phyloP scores from a whole-genome alignment of 2,888 invertebrate species.

The Muscina levida region DNA sequence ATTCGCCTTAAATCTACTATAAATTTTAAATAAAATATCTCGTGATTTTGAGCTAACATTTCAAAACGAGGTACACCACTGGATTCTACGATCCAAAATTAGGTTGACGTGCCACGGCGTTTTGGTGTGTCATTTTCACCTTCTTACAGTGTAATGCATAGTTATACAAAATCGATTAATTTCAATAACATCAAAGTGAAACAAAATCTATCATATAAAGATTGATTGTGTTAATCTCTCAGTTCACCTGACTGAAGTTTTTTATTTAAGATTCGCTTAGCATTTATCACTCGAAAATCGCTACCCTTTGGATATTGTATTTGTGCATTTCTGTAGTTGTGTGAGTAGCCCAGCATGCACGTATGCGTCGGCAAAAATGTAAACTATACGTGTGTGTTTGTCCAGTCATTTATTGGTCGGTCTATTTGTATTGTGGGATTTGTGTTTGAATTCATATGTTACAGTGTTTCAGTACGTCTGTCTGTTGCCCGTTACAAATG shows the following conservation, averaged over 20 bases:
- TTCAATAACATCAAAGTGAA: no score
- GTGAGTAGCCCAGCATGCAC: neutral
- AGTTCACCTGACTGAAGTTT: no score
- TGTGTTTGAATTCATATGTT: neutral
- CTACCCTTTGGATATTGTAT: neutral
- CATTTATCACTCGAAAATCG: neutral
- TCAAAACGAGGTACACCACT: no score
- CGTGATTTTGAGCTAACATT: neutral
- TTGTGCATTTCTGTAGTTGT: constrained; percentile 6
- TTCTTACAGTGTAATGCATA: constrained; percentile 18
- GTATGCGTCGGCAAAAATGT: constrained; percentile 11
- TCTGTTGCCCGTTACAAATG: constrained; percentile 6
- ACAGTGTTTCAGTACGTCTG: neutral
- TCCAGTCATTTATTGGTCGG: constrained; percentile 31
- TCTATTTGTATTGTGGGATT: constrained; percentile 19
- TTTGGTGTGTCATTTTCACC: constrained; percentile 22
- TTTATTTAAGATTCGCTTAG: no score
- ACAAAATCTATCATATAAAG: no score
- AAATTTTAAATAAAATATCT: no score
- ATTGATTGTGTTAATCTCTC: no score
- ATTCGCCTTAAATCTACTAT: no score
- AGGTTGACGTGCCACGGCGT: neutral
- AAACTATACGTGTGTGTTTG: constrained; percentile 15
- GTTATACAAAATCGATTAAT: no score
- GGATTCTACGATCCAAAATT: constrained; percentile 17